phyloP scores from a whole-genome alignment of 1,140 invertebrate species.

The Aphaenogaster floridana region DNA sequence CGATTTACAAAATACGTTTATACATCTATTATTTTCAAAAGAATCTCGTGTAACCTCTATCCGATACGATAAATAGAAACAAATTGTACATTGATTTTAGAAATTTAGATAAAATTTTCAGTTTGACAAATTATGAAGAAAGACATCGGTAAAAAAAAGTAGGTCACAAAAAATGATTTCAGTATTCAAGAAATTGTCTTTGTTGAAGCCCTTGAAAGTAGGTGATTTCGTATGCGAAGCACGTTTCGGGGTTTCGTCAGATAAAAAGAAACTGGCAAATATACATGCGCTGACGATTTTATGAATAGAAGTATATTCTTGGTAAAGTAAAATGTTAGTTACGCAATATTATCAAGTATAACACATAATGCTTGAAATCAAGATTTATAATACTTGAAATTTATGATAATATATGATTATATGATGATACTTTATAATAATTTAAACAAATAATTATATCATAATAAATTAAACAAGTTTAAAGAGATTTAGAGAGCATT shows the following conservation, averaged over 20 bases:
- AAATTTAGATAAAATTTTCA: neutral
- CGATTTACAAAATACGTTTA: neutral
- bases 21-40: constrained; percentile 5
- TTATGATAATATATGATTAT: neutral
- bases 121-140: neutral
- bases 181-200: constrained; percentile 36
- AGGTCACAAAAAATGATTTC: constrained; percentile 45
- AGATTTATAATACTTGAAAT: constrained; percentile 23
- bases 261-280: constrained; percentile 29
- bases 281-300: constrained; percentile 36
- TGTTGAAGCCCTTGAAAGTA: constrained; percentile 41
- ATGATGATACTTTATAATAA: neutral
- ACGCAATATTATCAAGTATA: constrained; percentile 36
- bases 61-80: neutral
- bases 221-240: constrained; percentile 72
- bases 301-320: constrained; percentile 24
- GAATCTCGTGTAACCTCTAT: neutral
- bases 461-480: neutral
- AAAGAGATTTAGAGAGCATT: neutral
- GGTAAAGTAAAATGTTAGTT: constrained; percentile 7
- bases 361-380: neutral
- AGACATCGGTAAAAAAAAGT: constrained; percentile 22
- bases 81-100: neutral
- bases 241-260: constrained; percentile 65
- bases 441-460: constrained; percentile 7